Evolutionary conservation across 2,113 vertebrate genomes (phyloP), one percentile per base, ranked within the genome.

Genomic region (Oreotragus oreotragus): DNA sequence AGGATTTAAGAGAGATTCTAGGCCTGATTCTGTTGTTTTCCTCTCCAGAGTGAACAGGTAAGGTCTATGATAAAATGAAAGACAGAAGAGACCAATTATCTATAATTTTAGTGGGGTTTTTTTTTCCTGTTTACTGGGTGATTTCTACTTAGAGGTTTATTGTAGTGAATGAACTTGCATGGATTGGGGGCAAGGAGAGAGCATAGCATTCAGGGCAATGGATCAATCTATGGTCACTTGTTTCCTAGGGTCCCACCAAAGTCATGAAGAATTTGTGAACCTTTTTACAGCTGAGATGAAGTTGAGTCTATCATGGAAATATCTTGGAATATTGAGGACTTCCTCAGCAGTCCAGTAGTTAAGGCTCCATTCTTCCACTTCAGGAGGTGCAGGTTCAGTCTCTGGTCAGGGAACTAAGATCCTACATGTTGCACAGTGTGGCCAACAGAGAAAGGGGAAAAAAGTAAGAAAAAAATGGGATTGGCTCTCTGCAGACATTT

Each of bases 51-150:
- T 25, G 28, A 94, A 62, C 2, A 45, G 9, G 27, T 45, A 6
- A 25, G 15, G 10, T 30, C 39, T n/a, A 66, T 13, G 27, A 94
- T 17, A 53, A 87, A 92, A 73, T 36, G 47, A 94, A 91, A 93
- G 47, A 47, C 27, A 47, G 23, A 93, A 55, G 16, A 83, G 33
- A 77, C 17, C 53, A 36, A 45, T 86, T 66, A 21, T 62, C 73
- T 84, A 33, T 60, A 70, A 88, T 43, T 49, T 92, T 21, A 85
- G 28, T 11, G 19, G 27, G 10, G 5, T 58, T 57, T 7, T 60
- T 30, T 89, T 94, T 64, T 14, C 86, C 9, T 49, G 23, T 53
- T 87, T 92, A 21, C 36, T 62, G 12, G 12, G 6, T 47, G 66
- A 80, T 21, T 93, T 39, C 23, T 89, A 25, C 27, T 36, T 47